phyloP scores from a whole-genome alignment of 2,797 vertebrate genomes.

The Microcaecilia unicolor region DNA sequence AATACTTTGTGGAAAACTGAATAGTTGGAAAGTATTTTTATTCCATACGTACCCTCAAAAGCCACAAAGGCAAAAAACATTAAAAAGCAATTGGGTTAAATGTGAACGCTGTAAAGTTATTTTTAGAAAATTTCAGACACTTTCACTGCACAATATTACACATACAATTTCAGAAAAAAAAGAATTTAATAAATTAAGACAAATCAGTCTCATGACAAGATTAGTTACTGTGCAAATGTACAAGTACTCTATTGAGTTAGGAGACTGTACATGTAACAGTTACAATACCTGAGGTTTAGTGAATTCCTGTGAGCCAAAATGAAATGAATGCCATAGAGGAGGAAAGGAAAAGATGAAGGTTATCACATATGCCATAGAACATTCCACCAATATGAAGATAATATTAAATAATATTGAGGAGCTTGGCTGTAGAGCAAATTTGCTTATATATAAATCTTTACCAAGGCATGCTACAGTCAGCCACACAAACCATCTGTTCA shows the following conservation, averaged over 20 bases:
- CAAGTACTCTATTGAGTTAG: conserved; percentile 35
- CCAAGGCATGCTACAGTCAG: conserved; percentile 39
- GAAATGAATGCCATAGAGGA: conserved; percentile 78
- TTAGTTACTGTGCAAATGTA: conserved; percentile 35
- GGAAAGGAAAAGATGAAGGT: conserved; percentile 86
- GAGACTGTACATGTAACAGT: conserved; percentile 56
- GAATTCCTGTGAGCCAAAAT: conserved; percentile 89
- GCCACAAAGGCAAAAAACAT: not conserved
- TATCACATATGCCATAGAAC: conserved; percentile 69
- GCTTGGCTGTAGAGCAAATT: not conserved
- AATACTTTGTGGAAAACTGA: too few species aligned
- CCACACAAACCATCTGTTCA: too few species aligned
- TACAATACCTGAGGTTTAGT: conserved; percentile 94
- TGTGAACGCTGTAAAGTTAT: not conserved
- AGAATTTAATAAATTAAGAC: conserved; percentile 13
- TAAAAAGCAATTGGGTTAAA: not conserved
- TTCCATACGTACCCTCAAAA: too few species aligned
- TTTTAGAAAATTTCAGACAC: not conserved
- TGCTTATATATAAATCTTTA: conserved; percentile 1
- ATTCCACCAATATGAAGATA: conserved; percentile 50
- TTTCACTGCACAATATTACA: not conserved
- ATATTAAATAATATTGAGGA: conserved; percentile 31
- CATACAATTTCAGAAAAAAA: conserved; percentile 7
- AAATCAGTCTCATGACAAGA: conserved; percentile 13
- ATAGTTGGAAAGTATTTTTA: too few species aligned